Evolutionary conservation across 2,888 invertebrate genomes (phyloP).

Genomic region (Megaustenia siamemsis): DNA sequence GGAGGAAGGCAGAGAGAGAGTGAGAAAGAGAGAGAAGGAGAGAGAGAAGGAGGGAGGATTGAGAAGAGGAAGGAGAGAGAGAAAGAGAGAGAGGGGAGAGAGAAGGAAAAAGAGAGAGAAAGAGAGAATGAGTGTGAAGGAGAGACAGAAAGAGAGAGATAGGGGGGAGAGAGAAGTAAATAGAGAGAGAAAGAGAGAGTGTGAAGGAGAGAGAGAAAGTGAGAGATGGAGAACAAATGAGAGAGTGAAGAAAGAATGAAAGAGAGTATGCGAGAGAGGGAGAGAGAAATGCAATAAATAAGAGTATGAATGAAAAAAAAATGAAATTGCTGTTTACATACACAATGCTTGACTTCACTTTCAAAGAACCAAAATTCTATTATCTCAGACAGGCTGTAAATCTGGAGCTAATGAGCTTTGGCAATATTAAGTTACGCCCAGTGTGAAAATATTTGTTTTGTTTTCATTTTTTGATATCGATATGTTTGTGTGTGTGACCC

Average conservation of each 20-base stretch:
- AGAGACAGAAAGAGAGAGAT: neutral
- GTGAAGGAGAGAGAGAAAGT: neutral
- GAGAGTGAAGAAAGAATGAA: no score
- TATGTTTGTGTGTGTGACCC: neutral
- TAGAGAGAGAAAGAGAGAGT: neutral
- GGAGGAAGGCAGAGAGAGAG: no score
- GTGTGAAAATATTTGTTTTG: neutral
- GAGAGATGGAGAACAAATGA: no score
- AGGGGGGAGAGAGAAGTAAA: neutral
- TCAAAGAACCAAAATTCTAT: neutral
- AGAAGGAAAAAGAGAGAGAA: neutral
- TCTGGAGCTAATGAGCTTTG: neutral
- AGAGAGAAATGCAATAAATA: neutral
- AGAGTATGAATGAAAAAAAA: neutral
- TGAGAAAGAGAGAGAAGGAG: conserved; percentile 19
- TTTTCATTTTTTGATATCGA: neutral
- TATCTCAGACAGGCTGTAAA: neutral
- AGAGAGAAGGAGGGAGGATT: neutral
- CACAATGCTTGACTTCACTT: neutral
- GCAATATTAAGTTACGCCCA: neutral
- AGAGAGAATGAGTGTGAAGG: neutral
- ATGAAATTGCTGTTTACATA: neutral
- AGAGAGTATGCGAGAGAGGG: neutral
- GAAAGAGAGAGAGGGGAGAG: conserved; percentile 13
- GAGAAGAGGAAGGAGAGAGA: conserved; percentile 33